phyloP scores from a whole-genome alignment of 1,140 invertebrate species.

The Zeugodacus cucurbitae region DNA sequence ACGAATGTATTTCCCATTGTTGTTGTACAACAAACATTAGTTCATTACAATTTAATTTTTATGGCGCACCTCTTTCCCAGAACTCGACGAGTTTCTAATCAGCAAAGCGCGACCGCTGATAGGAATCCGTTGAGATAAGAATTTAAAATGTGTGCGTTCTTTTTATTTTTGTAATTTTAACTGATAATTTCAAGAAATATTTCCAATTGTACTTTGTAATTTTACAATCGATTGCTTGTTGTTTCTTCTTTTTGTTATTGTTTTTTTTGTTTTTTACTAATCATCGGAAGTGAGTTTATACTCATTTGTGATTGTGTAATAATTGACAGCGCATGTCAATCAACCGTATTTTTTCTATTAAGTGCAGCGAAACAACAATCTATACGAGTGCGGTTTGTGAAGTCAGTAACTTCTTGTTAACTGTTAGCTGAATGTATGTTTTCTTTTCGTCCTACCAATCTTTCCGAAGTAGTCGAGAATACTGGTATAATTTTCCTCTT shows the following conservation, averaged over 20 bases:
- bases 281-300: conserved; percentile 16
- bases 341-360: neutral
- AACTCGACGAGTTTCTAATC: neutral
- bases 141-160: neutral
- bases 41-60: neutral
- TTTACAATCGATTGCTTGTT: neutral
- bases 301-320: conserved; percentile 20
- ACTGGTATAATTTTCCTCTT: no score
- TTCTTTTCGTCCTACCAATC: no score
- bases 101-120: neutral
- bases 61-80: neutral
- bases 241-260: no score
- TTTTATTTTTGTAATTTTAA: neutral
- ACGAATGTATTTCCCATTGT: neutral
- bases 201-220: neutral
- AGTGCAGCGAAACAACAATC: neutral
- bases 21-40: neutral
- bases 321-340: conserved; percentile 26
- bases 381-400: no score
- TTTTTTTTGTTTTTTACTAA: neutral
- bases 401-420: no score
- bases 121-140: conserved; percentile 21
- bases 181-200: conserved; percentile 13
- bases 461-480: no score
- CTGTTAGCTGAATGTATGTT: no score